These are phyloP conservation scores for Dicaeum eximium DNA, from an alignment of 2,113 vertebrate species.

Conservation along the genomic window DNA sequence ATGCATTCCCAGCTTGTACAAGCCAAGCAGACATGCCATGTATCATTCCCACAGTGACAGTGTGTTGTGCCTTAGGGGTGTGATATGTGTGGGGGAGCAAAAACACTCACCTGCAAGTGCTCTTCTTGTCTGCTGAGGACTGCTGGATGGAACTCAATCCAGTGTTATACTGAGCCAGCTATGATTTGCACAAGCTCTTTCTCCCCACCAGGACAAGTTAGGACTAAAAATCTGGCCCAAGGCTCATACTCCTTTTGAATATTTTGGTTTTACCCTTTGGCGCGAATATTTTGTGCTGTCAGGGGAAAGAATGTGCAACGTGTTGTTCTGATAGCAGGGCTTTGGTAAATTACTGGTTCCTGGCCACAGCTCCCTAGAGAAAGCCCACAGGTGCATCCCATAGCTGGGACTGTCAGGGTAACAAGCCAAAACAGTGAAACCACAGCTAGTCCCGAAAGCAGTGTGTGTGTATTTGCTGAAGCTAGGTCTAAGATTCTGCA, in stretches of 20 bases:
- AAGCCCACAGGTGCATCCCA: neutral
- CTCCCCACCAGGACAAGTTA: neutral
- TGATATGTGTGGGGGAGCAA: neutral
- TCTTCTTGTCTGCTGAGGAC: neutral
- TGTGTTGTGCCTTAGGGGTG: neutral
- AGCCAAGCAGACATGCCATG: neutral
- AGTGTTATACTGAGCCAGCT: neutral
- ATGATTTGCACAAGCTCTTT: neutral
- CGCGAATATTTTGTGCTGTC: neutral
- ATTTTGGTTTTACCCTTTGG: neutral
- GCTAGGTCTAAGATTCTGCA: neutral
- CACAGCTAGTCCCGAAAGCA: neutral
- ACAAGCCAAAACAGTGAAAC: neutral
- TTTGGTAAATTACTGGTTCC: neutral
- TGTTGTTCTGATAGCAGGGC: neutral
- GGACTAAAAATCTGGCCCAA: neutral
- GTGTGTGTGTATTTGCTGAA: neutral
- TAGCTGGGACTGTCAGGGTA: neutral
- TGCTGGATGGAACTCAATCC: neutral
- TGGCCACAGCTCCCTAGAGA: neutral
- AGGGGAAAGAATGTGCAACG: fast-evolving
- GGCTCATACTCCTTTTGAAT: neutral
- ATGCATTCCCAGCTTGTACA: neutral
- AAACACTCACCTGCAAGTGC: neutral
- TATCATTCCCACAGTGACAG: neutral